phyloP scores from a whole-genome alignment of 2,113 vertebrate genomes.

The Bagarius yarrelli region DNA sequence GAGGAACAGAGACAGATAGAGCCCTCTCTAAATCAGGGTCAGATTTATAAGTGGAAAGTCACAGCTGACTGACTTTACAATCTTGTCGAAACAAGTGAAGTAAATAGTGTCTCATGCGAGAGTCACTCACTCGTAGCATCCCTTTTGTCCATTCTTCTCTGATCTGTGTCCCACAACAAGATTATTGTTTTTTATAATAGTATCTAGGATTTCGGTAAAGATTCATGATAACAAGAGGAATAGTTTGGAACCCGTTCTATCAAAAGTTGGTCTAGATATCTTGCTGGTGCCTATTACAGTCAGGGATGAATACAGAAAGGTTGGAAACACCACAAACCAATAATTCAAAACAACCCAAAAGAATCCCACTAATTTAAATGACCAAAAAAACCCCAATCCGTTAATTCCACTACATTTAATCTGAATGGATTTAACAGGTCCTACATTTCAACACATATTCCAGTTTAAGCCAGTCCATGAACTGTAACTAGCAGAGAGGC shows the following conservation, averaged over 20 bases:
- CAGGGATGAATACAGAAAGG: not conserved
- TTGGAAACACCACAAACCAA: not conserved
- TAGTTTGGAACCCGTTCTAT: not conserved
- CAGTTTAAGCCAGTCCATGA: not conserved
- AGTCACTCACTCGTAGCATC: constrained; percentile 18
- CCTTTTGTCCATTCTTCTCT: not conserved
- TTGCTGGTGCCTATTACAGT: not conserved
- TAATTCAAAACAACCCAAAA: not conserved
- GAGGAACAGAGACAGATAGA: not conserved
- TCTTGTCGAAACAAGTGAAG: constrained; percentile 61
- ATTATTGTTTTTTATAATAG: not conserved
- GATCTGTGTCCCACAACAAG: not conserved
- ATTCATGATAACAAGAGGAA: not conserved
- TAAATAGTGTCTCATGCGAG: constrained; percentile 46
- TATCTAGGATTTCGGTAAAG: too few species aligned
- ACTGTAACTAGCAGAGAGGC: not conserved
- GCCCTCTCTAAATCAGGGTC: constrained; percentile 27
- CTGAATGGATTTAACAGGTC: constrained; percentile 3
- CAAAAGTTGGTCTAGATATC: not conserved
- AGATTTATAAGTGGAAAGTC: constrained; percentile 39
- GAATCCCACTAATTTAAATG: not conserved
- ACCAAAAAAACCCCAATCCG: not conserved
- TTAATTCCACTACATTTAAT: constrained; percentile 13
- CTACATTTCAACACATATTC: not conserved
- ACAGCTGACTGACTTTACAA: constrained; percentile 65